Base-by-base conservation (phyloP, 2,888 invertebrate genomes). In the Agrilus cyanescens region DNA sequence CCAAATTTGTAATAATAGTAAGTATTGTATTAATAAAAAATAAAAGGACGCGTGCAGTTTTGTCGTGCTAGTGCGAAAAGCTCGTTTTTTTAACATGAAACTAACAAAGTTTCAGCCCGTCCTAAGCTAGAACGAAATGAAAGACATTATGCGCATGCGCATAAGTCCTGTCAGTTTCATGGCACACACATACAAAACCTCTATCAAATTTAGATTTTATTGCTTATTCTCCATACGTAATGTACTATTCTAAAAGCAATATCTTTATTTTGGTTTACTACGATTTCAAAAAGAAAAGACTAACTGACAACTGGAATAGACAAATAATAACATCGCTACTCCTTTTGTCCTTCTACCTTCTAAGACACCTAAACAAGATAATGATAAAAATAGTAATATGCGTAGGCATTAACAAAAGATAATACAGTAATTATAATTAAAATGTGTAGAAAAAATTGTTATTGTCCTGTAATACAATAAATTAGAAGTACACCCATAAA, bases 1-100 rank as follows among this genome's bases (percentile, higher is more conserved):
- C 10, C 25, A 10, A 10, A 25, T 25, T 25, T 25, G 25, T 10
- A 25, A 25, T 10, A 25, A 8, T 10, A 6, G 2, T 1, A 25
- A 25, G 8, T 10, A 25, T 10, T 10, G 6, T 20, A 20, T 20
- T 4, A 25, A 10, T 25, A 10, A 10, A 25, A 25, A 25, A 25
- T 25, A 10, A 4, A 4, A 25, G 8, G 8, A 49, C 46, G 44
- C 47, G 39, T 46, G 44, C 38, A 47, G 46, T 41, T 45, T n/a
- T n/a, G n/a, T n/a, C n/a, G n/a, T n/a, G n/a, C n/a, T n/a, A n/a
- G n/a, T n/a, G n/a, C n/a, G n/a, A n/a, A n/a, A n/a, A n/a, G n/a
- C n/a, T n/a, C n/a, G n/a, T n/a, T n/a, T n/a, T n/a, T n/a, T n/a
- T n/a, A n/a, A n/a, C n/a, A n/a, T n/a, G n/a, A n/a, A n/a, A n/a